phyloP scores from a whole-genome alignment of 2,797 vertebrate species.

The Peromyscus aztecus region DNA sequence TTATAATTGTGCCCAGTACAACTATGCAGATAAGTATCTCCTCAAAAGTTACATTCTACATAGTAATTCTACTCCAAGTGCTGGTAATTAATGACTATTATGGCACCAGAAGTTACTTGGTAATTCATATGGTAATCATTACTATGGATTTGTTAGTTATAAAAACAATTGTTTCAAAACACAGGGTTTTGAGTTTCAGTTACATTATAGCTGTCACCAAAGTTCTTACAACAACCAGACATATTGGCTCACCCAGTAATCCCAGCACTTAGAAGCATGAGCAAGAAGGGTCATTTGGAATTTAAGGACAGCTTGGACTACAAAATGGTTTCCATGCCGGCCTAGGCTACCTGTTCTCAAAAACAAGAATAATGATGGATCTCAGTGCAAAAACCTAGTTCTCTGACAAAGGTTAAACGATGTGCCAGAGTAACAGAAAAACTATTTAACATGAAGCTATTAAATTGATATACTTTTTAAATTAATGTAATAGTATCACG shows the following conservation, averaged over 20 bases:
- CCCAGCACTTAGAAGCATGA: neutral
- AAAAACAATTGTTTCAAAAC: neutral
- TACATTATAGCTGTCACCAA: neutral
- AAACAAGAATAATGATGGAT: neutral
- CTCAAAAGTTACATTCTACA: neutral
- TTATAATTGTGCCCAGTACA: neutral
- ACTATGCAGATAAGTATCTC: neutral
- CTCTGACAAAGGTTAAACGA: neutral
- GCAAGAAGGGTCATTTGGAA: neutral
- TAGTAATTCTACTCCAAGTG: neutral
- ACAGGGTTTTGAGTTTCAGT: too few species aligned
- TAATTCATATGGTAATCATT: neutral
- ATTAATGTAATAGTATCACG: neutral
- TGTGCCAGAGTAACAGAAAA: neutral
- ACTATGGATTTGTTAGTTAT: neutral
- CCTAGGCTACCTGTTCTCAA: neutral
- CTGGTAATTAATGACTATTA: neutral
- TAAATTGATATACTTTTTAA: constrained; percentile 12
- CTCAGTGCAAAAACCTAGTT: neutral
- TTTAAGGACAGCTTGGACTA: neutral
- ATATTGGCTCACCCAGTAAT: neutral
- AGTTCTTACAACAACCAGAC: neutral
- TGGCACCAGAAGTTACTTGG: neutral
- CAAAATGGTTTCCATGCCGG: neutral
- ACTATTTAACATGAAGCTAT: neutral